Evolutionary conservation across 2,888 invertebrate genomes (phyloP), one percentile per base, ranked within the genome.

Genomic region (Neelides folsomi): DNA sequence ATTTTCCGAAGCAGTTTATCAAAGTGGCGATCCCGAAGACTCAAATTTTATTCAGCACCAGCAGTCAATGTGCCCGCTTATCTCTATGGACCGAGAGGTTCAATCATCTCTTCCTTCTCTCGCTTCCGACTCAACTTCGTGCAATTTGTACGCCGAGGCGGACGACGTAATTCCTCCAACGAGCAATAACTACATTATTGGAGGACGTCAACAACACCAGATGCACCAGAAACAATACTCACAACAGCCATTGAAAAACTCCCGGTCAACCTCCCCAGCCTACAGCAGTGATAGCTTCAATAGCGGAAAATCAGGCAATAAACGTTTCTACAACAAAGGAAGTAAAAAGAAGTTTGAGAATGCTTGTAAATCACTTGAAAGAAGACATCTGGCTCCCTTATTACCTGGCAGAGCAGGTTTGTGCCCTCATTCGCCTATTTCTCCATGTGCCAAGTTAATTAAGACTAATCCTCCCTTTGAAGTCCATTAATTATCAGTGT

Each of bases 81-180:
- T 62, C 18, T 55, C 62, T 45, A 71, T 73, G 67, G 75, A 76
- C 59, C 67, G 75, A 56, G 73, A 72, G 41, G 71, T 74, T 53
- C 74, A 75, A 67, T 73, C 74, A 20, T 72, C 74, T 27, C 65
- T 75, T 44, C 73, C 73, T 34, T 69, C 68, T 62, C 62, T 68
- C 6, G 64, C 64, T n/a, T 61, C 61, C 18, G 64, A 64, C 56
- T 64, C 64, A 2, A 64, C 62, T 15, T 64, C 64, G 6, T 64
- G 64, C 49, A 64, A 64, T 56, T 53, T 64, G 34, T 64, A 64
- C 50, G 64, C 64, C 18, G 64, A 64, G 52, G 63, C 63, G 39
- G 63, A 63, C 41, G 62, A 64, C 60, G 60, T 64, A 57, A 60
- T 62, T 44, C 47, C 51, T 13, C 60, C 53, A 27, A 49, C 53